Evolutionary conservation across 2,888 invertebrate species (phyloP).

Genomic region (Choreutis nemorana): DNA sequence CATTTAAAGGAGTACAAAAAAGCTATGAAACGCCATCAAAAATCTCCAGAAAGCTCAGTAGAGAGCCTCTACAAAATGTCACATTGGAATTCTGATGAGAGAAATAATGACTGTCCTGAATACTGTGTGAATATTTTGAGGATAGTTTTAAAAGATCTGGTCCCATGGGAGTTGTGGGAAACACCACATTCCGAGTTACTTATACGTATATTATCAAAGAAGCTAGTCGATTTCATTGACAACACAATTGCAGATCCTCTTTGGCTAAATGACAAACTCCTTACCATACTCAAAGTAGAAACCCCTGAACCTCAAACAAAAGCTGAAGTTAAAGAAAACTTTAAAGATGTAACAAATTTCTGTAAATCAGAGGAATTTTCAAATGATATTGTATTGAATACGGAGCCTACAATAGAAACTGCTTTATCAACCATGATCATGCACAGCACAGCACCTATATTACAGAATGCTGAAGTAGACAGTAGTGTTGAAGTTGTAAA

Average conservation of each 20-base stretch:
- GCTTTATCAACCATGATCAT: conserved; percentile 19
- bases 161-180: conserved; percentile 74
- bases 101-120: conserved; percentile 51
- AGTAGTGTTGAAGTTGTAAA: conserved; percentile 22
- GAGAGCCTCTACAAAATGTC: conserved; percentile 58
- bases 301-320: conserved; percentile 1
- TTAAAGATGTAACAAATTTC: conserved; percentile 6
- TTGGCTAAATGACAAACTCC: conserved; percentile 51
- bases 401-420: conserved; percentile 18
- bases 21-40: conserved; percentile 65
- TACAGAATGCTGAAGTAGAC: conserved; percentile 20
- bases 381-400: too few relatives aligned
- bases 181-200: conserved; percentile 71
- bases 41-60: conserved; percentile 38
- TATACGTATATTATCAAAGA: conserved; percentile 68
- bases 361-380: conserved; percentile 1
- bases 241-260: conserved; percentile 55
- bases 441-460: conserved; percentile 20
- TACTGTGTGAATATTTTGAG: conserved; percentile 68
- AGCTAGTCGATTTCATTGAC: conserved; percentile 56
- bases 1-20: conserved; percentile 72
- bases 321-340: neutral
- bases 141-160: conserved; percentile 67
- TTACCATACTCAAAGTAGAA: conserved; percentile 21
- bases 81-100: conserved; percentile 30